Evolutionary conservation across 2,113 vertebrate species (phyloP).

Genomic region (Blennius ocellaris): DNA sequence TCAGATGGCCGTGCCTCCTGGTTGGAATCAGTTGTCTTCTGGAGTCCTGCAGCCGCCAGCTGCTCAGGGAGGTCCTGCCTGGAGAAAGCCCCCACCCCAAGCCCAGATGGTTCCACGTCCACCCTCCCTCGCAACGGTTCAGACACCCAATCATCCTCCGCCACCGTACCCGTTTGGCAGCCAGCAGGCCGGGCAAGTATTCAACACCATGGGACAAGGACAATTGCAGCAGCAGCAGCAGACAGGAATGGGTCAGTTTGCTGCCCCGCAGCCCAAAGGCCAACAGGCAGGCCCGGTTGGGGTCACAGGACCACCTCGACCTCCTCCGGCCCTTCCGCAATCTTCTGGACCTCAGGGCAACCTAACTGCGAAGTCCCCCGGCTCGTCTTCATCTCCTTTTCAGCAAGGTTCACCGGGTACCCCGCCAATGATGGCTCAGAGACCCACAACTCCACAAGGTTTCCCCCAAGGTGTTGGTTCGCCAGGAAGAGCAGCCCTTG

Average conservation of each 20-base stretch:
- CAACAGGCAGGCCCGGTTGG: constrained; percentile 88
- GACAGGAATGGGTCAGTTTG: constrained; percentile 92
- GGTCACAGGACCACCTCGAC: constrained; percentile 84
- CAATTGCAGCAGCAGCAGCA: constrained; percentile 90
- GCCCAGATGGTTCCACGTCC: constrained; percentile 89
- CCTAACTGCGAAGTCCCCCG: constrained; percentile 95
- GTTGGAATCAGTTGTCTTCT: constrained; percentile 95
- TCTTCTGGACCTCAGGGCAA: constrained; percentile 90
- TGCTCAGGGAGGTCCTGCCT: constrained; percentile 88
- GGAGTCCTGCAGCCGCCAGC: constrained; percentile 91
- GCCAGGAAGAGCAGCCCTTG: constrained; percentile 92
- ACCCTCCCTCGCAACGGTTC: constrained; percentile 92
- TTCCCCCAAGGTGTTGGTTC: constrained; percentile 95
- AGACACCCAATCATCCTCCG: constrained; percentile 96
- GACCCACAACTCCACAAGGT: constrained; percentile 91
- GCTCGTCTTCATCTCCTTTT: constrained; percentile 98
- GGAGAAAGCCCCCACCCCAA: constrained; percentile 94
- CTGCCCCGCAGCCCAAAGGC: constrained; percentile 93
- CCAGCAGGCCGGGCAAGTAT: constrained; percentile 94
- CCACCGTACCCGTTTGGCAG: constrained; percentile 98
- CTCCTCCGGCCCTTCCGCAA: constrained; percentile 88
- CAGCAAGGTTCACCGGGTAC: constrained; percentile 98
- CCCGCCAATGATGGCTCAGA: constrained; percentile 95
- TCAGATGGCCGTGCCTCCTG: constrained; percentile 92
- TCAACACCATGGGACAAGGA: constrained; percentile 77